Evolutionary conservation across 2,888 invertebrate genomes (phyloP).

Genomic region (Bruchidius siliquastri): DNA sequence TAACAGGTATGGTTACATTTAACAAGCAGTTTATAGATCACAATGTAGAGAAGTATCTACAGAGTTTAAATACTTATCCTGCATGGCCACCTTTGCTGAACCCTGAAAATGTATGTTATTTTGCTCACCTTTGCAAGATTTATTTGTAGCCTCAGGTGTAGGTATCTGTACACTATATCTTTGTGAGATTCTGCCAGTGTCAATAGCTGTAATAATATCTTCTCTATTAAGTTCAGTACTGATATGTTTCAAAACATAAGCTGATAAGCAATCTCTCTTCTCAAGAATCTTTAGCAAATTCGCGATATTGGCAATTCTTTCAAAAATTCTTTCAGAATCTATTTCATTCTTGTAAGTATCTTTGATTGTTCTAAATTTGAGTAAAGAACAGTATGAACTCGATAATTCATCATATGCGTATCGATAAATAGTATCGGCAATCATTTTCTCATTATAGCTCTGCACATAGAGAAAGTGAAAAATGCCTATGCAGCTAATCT

Average conservation of each 20-base stretch:
- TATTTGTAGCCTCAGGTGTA: neutral
- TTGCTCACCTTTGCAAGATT: neutral
- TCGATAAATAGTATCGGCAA: neutral
- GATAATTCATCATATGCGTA: neutral
- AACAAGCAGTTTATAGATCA: no score
- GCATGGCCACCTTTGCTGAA: no score
- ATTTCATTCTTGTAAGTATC: slow-evolving; percentile 17
- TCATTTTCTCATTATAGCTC: neutral
- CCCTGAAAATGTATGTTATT: no score
- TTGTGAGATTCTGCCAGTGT: neutral
- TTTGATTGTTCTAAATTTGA: neutral
- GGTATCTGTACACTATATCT: neutral
- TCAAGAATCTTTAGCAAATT: slow-evolving; percentile 29
- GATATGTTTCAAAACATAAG: slow-evolving; percentile 1
- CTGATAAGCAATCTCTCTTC: slow-evolving; percentile 25
- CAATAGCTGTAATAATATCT: neutral
- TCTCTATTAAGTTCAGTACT: neutral
- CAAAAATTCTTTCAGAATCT: slow-evolving; percentile 27
- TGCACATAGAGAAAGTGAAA: no score
- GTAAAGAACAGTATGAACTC: neutral
- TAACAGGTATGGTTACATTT: no score
- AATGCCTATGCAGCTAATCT: no score
- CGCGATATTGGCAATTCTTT: slow-evolving; percentile 20
- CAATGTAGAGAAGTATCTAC: no score
- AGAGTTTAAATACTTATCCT: no score